Evolutionary conservation across 1,140 invertebrate genomes (phyloP), one percentile per base, ranked within the genome.

Genomic region (Pseudachorutes palmiensis): DNA sequence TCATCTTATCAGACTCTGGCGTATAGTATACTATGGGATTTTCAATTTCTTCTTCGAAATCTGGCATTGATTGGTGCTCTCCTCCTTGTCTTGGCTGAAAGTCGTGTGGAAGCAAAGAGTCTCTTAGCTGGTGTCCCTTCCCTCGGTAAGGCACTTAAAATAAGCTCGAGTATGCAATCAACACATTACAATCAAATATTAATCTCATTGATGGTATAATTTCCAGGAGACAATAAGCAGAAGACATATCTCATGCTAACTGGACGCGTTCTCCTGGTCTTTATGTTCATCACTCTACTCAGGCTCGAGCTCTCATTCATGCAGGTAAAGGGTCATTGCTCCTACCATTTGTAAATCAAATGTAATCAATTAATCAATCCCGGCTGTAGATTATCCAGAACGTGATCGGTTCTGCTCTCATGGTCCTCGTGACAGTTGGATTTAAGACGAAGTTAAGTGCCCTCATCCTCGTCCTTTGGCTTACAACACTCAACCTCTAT

Each of bases 381-480:
- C 33, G 1, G 62, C 68, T 70, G 67, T 81, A 91, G 85, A 85
- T 94, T 62, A 75, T 94, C 51, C 87, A 94, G 82, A 92, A 98
- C 78, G 82, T 98, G 64, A 80, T 98, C 62, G 96, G 95, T 57
- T 92, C 93, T 69, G 86, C 90, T 61, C 82, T 99, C 31, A 99
- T 99, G 90, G 84, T 97, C 62, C 81, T 97, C 32, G 94, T 99
- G 55, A 95, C 94, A 31, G 85, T 99, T 70, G 97, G 96, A 60
- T 99, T 93, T 80, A 98, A 98, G 80, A 99, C 97, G 9, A 99
- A 99, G 81, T 84, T 99, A 69, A 96, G 92, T 71, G 94, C 97
- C 28, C 82, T 99, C 65, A 85, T 97, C 76, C 84, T 99, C 45
- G 95, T 98, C 30, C 76, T 92, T 2, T 88, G 97, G 82, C 83